phyloP scores from a whole-genome alignment of 2,888 invertebrate genomes.

The Metallyticus violacea region DNA sequence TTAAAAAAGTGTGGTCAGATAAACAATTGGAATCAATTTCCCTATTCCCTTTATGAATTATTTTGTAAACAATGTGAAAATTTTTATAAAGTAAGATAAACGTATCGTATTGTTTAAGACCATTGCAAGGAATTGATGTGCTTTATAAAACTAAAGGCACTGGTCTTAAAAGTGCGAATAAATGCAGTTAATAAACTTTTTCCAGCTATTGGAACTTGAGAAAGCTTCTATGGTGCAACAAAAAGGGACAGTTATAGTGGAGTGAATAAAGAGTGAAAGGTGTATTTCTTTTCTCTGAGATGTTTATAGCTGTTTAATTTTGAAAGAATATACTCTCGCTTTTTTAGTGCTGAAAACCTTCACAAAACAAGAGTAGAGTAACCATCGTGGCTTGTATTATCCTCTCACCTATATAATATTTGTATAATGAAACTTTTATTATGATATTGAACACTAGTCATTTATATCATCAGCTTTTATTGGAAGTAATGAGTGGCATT shows the following conservation, averaged over 20 bases:
- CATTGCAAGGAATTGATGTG: no score
- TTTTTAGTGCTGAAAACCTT: background rate
- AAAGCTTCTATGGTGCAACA: background rate
- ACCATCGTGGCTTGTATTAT: background rate
- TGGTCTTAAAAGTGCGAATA: no score
- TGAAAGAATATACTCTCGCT: background rate
- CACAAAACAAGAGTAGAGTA: background rate
- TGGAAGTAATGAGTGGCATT: background rate
- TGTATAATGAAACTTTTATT: slow-evolving; percentile 1
- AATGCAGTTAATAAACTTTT: no score
- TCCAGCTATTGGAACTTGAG: background rate
- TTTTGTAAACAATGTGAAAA: no score
- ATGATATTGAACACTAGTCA: slow-evolving; percentile 8
- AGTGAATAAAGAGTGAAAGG: background rate
- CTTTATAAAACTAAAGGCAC: no score
- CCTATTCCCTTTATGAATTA: no score
- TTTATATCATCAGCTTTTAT: background rate
- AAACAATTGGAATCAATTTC: no score
- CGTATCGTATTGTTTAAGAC: no score
- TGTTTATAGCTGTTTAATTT: background rate
- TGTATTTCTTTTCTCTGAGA: background rate
- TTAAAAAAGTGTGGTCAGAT: no score
- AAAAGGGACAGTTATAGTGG: background rate
- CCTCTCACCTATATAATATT: background rate
- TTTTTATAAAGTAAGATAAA: no score